Evolutionary conservation across 2,797 vertebrate genomes (phyloP).

Genomic region (Crax fasciolata): DNA sequence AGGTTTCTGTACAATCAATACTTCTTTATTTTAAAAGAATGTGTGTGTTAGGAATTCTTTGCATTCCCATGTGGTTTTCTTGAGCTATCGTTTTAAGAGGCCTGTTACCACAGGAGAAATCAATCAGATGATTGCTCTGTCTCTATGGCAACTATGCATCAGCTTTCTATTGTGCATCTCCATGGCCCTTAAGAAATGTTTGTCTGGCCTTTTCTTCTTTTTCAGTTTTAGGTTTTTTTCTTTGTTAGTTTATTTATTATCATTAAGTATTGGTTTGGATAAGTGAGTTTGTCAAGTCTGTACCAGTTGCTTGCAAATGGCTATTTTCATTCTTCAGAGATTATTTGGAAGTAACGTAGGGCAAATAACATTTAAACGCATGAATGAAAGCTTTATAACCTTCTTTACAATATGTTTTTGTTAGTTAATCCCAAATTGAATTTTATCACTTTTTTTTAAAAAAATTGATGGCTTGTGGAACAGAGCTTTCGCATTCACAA

Average conservation of each 20-base stretch:
- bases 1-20: not conserved
- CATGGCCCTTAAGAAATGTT: not conserved
- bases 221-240: not conserved
- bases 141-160: constrained; percentile 16
- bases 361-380: not conserved
- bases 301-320: not conserved
- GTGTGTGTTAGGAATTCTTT: not conserved
- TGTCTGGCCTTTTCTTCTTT: not conserved
- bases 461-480: not conserved
- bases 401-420: not conserved
- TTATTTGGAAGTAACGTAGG: not conserved
- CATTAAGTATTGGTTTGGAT: not conserved
- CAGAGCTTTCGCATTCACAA: not conserved
- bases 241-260: not conserved
- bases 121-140: constrained; percentile 5
- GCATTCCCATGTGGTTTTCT: not conserved
- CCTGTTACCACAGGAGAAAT: constrained; percentile 9
- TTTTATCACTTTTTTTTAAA: constrained; percentile 4
- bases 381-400: not conserved
- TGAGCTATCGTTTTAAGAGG: not conserved
- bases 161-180: not conserved
- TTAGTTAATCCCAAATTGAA: not conserved
- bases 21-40: not conserved
- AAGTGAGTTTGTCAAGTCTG: not conserved
- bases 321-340: not conserved